Percentiles rank a stretch among this genome's conserved stretches.
These are phyloP conservation scores for Cantharis rustica DNA, from an alignment of 2,888 invertebrate species.

Conservation along the genomic window DNA sequence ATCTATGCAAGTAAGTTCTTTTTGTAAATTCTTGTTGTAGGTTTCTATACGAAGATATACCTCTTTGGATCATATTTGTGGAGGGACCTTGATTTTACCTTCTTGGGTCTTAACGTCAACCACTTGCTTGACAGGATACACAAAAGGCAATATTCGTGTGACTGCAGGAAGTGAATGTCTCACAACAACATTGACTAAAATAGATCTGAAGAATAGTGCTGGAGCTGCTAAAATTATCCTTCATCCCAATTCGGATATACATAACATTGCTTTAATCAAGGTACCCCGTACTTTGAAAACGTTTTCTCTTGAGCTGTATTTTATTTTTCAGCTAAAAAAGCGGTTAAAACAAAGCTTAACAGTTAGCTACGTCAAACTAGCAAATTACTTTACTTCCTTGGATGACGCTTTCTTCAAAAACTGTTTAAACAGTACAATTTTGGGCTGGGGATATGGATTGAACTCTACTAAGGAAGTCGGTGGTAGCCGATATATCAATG, in stretches of 20 bases:
- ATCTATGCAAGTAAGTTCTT: background rate
- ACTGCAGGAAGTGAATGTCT: background rate
- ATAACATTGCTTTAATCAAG: background rate
- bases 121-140: background rate
- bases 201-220: background rate
- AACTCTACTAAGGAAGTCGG: background rate
- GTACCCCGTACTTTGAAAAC: background rate
- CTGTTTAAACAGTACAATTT: background rate
- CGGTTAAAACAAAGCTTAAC: background rate
- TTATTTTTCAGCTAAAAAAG: background rate
- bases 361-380: background rate
- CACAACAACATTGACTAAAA: background rate
- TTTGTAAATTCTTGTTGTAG: background rate
- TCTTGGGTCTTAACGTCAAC: background rate
- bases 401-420: background rate
- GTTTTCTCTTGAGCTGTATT: background rate
- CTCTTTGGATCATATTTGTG: background rate
- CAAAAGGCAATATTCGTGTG: background rate
- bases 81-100: background rate
- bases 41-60: background rate
- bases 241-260: background rate
- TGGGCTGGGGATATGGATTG: background rate
- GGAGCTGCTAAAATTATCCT: background rate
- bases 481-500: rapidly evolving
- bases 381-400: background rate